A percentile compares a stretch with the other conserved stretches of the same genome.
Conservation (phyloP, 2,888 invertebrate genomes). For the Hyposoter dolosus region DNA sequence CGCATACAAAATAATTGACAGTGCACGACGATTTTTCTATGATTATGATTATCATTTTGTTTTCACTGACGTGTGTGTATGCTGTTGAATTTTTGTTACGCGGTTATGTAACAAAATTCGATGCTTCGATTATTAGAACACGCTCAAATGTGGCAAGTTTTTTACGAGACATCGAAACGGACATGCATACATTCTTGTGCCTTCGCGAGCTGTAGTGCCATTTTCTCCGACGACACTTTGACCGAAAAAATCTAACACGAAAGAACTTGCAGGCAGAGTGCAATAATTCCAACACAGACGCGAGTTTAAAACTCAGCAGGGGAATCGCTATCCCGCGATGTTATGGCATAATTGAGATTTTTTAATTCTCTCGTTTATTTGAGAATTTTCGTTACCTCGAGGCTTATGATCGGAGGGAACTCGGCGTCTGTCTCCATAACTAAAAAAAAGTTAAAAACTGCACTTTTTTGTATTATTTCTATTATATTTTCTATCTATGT, state of each 20-base stretch:
- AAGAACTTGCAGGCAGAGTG: not conserved
- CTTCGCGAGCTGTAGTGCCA: not conserved
- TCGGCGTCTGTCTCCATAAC: slow-evolving; percentile 78
- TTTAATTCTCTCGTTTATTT: not conserved
- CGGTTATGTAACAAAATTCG: slow-evolving; percentile 47
- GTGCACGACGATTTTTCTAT: slow-evolving; percentile 1
- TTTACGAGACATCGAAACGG: not conserved
- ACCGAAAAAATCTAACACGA: not conserved
- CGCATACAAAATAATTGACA: not conserved
- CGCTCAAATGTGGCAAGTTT: not conserved
- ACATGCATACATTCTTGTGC: not conserved
- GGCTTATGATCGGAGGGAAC: slow-evolving; percentile 79
- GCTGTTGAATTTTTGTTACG: slow-evolving; percentile 5
- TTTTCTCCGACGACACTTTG: not conserved
- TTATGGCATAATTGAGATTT: not conserved
- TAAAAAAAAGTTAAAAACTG: slow-evolving; percentile 78
- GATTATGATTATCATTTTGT: not conserved
- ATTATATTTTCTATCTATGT: slow-evolving; percentile 46
- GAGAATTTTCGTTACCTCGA: slow-evolving; percentile 73
- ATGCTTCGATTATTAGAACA: slow-evolving; percentile 4
- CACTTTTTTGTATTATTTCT: slow-evolving; percentile 47
- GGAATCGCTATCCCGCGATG: not conserved
- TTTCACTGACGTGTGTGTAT: not conserved
- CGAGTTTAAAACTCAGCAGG: slow-evolving; percentile 7
- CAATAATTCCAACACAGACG: slow-evolving; percentile 1